Percentiles rank a stretch among this genome's conserved stretches.
Conservation (phyloP, 2,888 invertebrate genomes). For the Eupithecia exiguata region DNA sequence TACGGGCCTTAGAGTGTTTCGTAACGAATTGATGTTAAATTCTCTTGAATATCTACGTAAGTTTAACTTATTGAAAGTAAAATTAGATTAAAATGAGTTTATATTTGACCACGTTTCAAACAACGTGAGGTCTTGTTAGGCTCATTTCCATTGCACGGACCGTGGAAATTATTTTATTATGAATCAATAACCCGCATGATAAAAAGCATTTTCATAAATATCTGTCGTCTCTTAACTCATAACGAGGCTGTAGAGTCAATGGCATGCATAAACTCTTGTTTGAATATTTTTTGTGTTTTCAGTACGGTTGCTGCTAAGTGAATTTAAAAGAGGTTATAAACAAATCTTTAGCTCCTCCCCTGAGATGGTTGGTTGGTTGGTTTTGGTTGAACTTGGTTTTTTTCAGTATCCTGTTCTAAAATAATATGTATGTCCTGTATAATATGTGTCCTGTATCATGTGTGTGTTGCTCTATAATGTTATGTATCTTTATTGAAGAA, state of each 20-base stretch:
- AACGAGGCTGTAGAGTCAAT: conserved; percentile 52
- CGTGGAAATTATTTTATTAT: conserved; percentile 71
- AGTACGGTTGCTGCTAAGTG: conserved; percentile 1
- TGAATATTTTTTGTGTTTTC: conserved; percentile 29
- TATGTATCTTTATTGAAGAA: background rate
- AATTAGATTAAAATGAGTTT: conserved; percentile 67
- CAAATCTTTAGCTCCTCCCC: background rate
- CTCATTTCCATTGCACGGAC: conserved; percentile 28
- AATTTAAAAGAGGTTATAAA: background rate
- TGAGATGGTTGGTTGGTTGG: too few species aligned
- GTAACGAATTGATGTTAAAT: conserved; percentile 14
- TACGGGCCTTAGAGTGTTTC: background rate
- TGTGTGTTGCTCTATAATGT: too few species aligned
- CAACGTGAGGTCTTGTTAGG: conserved; percentile 59
- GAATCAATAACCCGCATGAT: conserved; percentile 67
- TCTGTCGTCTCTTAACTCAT: conserved; percentile 52
- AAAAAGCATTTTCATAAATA: conserved; percentile 63
- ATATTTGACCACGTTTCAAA: conserved; percentile 57
- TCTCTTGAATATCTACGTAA: conserved; percentile 28
- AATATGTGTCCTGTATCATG: too few species aligned
- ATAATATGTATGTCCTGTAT: too few species aligned
- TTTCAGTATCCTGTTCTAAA: background rate
- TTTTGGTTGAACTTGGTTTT: too few species aligned
- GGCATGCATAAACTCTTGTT: conserved; percentile 48
- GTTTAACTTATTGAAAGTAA: conserved; percentile 61